These are phyloP conservation scores for Episyrphus balteatus DNA, from an alignment of 1,140 invertebrate species.

Conservation along the genomic window DNA sequence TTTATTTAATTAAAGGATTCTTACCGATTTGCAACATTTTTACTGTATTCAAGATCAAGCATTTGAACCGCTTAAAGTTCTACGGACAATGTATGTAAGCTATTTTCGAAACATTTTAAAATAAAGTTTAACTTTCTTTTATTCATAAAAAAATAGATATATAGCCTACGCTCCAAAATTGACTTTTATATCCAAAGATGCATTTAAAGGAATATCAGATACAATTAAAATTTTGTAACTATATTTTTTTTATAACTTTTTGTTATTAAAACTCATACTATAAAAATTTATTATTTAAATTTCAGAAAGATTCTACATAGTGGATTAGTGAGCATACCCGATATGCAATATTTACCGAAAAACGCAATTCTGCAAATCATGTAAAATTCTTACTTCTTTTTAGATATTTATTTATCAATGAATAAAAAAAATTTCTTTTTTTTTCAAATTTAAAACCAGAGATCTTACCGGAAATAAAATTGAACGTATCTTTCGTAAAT, in stretches of 20 bases:
- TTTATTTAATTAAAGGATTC: constrained; percentile 22
- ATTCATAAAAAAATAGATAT: constrained; percentile 32
- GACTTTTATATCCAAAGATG: constrained; percentile 37
- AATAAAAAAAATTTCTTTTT: constrained; percentile 5
- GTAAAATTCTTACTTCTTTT: constrained; percentile 37
- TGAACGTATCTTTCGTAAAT: constrained; percentile 38
- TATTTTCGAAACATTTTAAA: not conserved
- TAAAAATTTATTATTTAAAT: constrained; percentile 8
- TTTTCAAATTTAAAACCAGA: constrained; percentile 26
- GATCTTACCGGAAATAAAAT: constrained; percentile 49
- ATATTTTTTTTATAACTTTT: not conserved
- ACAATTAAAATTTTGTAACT: constrained; percentile 42
- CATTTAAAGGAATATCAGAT: constrained; percentile 36
- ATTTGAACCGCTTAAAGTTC: constrained; percentile 36
- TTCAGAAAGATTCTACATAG: constrained; percentile 45
- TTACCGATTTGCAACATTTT: constrained; percentile 37
- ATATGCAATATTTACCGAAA: constrained; percentile 36
- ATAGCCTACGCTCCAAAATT: constrained; percentile 42
- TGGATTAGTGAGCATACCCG: constrained; percentile 41
- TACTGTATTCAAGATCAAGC: constrained; percentile 38
- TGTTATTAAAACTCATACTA: not conserved
- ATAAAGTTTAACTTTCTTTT: constrained; percentile 1
- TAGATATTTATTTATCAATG: constrained; percentile 1
- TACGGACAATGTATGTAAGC: constrained; percentile 40
- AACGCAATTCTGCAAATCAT: constrained; percentile 44